Evolutionary conservation across 1,140 invertebrate genomes (phyloP).

Genomic region (Ceratina australensis): DNA sequence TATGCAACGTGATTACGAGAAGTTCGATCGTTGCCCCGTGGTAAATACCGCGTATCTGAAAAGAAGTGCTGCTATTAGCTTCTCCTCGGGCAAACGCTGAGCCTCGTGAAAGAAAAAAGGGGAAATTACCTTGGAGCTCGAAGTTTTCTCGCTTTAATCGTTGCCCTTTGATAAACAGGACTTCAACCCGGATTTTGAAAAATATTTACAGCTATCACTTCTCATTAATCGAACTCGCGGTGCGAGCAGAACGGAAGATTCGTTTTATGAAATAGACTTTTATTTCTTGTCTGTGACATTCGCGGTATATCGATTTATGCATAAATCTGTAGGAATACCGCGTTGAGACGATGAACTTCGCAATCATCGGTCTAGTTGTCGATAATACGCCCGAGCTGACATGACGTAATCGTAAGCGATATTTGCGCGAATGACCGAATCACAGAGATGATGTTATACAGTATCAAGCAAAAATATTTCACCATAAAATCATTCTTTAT

Average conservation of each 20-base stretch:
- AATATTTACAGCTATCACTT: neutral
- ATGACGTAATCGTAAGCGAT: slow-evolving; percentile 12
- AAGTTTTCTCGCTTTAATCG: too few species aligned
- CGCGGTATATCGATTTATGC: neutral
- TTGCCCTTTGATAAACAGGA: neutral
- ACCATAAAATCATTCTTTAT: too few species aligned
- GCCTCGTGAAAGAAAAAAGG: too few species aligned
- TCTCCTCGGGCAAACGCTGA: too few species aligned
- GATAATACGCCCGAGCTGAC: neutral
- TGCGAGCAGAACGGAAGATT: neutral
- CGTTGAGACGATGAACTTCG: neutral
- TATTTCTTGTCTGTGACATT: neutral
- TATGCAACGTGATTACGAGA: neutral
- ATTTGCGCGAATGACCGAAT: slow-evolving; percentile 12
- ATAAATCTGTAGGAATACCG: neutral
- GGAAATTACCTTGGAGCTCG: too few species aligned
- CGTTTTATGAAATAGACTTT: neutral
- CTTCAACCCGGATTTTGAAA: neutral
- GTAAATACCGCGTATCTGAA: too few species aligned
- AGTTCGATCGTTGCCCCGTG: too few species aligned
- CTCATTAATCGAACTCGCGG: neutral
- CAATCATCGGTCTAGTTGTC: neutral
- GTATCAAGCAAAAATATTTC: too few species aligned
- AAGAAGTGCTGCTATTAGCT: too few species aligned
- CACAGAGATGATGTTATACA: neutral